Base-by-base conservation (phyloP, 2,888 invertebrate genomes). In the Coleophora deauratella region DNA sequence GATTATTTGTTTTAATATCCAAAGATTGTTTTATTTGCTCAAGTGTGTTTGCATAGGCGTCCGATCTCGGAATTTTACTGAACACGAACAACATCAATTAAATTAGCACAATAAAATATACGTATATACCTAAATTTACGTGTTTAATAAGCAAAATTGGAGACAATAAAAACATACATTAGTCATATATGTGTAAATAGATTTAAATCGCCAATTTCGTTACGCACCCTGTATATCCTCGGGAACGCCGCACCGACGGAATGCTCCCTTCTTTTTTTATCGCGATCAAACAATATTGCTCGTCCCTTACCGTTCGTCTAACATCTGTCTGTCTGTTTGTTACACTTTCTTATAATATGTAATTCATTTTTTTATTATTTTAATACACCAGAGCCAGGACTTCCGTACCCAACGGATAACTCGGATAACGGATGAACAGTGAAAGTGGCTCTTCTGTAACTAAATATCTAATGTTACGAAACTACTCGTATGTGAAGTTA, bases 241-340 rank as follows among this genome's bases (percentile, higher is more conserved):
- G 7, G 13, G 37, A 35, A 48, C 49, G 50, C 45, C 38, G 33
- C 49, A 50, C 45, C 38, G 33, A 30, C 9, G 27, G 39, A 43
- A 47, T 21, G 21, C 21, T 6, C 21, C 46, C 52, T 44, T 60
- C 56, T 48, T 52, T 48, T 52, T 55, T 49, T 46, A 55, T 54
- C 52, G 52, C 51, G 55, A 55, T 59, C 55, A 52, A 43, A 42
- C 42, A 33, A 27, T 27, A 27, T 11, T 41, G 54, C 67, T 62
- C 51, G n/a, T n/a, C n/a, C 53, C 66, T 63, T 84, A 84, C 81
- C 64, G 78, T 70, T 71, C 55, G 54, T 47, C 43, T 64, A 71
- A 76, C 84, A 84, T 82, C 84, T 82, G 82, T 66, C 68, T 54
- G 52, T 44, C 41, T 33, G 56, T 51, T 42, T 52, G 55, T 58